Evolutionary conservation across 2,797 vertebrate genomes (phyloP), one percentile per base, ranked within the genome.

Genomic region (Lepus townsendii): DNA sequence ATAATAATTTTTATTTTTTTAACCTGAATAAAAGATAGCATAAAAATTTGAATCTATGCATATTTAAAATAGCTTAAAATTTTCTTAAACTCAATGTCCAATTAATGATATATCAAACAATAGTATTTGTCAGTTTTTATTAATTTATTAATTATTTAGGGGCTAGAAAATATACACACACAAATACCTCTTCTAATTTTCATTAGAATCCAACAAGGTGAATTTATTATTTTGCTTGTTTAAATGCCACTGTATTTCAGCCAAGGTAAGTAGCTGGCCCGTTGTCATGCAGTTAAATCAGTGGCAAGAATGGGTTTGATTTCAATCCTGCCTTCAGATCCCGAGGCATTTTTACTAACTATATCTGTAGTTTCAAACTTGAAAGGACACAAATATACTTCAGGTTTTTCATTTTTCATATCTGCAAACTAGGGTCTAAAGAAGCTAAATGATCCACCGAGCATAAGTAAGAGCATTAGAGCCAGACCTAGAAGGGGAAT

Each of bases 371-470:
- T 3, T 24, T 22, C 66, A 19, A 86, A 62, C 5, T 27, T 78
- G 26, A 35, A 24, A 24, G 17, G 38, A 32, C 47, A 94, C 83
- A 82, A 65, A 60, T 76, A 76, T 77, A 47, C 0, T 32, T 76
- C 27, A 95, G 35, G 26, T 89, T 90, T 87, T 83, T 76, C 7
- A 54, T 11, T 88, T 92, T 90, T 66, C 24, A 32, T 77, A 57
- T 10, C 60, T 71, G 26, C 73, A 95, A 84, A 66, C 4, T 7
- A 73, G 47, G 35, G 19, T 77, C 35, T 90, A 54, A 83, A 73
- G 57, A 66, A 27, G 14, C 6, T 54, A 35, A 75, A 32, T 78
- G 52, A 57, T 73, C 62, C 82, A 17, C 4, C 3, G n/a, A 73
- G 57, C 85, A 65, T 27, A 68, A 72, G 11, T 63, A 57, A n/a